Evolutionary conservation across 2,113 vertebrate genomes (phyloP), one percentile per base, ranked within the genome.

Genomic region (Parotia lawesii): DNA sequence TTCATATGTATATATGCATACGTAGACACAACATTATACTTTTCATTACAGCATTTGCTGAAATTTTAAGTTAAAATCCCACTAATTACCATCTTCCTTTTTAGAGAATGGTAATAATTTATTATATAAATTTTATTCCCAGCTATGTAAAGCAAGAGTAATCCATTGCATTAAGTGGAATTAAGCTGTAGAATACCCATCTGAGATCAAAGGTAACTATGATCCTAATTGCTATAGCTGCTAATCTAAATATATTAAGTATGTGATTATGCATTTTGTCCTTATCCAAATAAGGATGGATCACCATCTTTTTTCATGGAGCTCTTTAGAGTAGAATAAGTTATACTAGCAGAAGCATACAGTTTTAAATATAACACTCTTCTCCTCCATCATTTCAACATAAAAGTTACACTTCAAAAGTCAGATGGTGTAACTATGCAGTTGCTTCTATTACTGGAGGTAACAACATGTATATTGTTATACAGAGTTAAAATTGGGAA

Each of bases 401-500:
- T 33, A 33, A 40, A 76, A 93, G 27, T 67, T 75, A 31, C 1
- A 0, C 61, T 87, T 94, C 10, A 35, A 40, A 95, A 95, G 57
- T 89, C 79, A 86, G 31, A 80, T 96, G 56, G 64, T 40, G 44
- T 67, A 71, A 54, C 72, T 74, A 29, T 65, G 38, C 69, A 73
- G 35, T 69, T 66, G 15, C n/a, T 74, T 67, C 70, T 67, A 3
- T 47, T 53, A 47, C 24, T 92, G 76, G 25, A 94, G 64, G 76
- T 91, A 95, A 75, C 27, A 77, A 7, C 47, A 45, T 81, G 20
- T 60, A 75, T 87, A 25, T 82, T 82, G 83, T 80, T 87, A 91
- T 53, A 62, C 66, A 70, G 85, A 92, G 82, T 92, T 95, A 78
- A 97, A 97, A 96, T 93, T 87, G 85, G 54, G 54, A 96, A 96